Percentiles rank a stretch among this genome's conserved stretches.
Evolutionary conservation across 2,888 invertebrate species (phyloP).

Genomic region (Sussaba pulchella): DNA sequence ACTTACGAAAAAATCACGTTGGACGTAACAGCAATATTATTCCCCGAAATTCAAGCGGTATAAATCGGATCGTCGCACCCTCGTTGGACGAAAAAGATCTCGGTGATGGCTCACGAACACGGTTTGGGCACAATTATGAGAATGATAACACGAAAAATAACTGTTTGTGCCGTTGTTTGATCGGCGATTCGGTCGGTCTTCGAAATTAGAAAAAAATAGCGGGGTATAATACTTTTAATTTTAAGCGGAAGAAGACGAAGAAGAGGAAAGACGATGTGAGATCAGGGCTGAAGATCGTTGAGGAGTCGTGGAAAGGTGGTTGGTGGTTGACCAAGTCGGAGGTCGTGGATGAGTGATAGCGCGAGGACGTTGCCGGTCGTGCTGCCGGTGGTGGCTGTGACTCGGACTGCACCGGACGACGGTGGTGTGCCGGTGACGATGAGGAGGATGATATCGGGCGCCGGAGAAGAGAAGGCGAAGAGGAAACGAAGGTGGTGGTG

Average conservation of each 20-base stretch:
- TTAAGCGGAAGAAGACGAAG: too few relatives aligned
- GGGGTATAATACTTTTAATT: too few relatives aligned
- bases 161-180: too few relatives aligned
- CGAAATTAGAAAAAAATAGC: too few relatives aligned
- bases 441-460: slow-evolving; percentile 41
- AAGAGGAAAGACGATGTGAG: too few relatives aligned
- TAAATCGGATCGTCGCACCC: neutral
- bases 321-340: neutral
- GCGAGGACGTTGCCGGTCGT: slow-evolving; percentile 15
- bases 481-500: slow-evolving; percentile 33
- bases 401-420: slow-evolving; percentile 49
- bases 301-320: neutral
- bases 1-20: slow-evolving; percentile 5
- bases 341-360: slow-evolving; percentile 2
- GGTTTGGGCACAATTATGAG: too few relatives aligned
- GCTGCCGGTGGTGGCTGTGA: slow-evolving; percentile 31
- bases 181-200: too few relatives aligned
- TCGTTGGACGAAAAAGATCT: too few relatives aligned
- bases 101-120: too few relatives aligned
- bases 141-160: too few relatives aligned
- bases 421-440: slow-evolving; percentile 38
- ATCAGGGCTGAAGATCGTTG: too few relatives aligned
- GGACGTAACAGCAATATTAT: neutral
- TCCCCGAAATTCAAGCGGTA: neutral
- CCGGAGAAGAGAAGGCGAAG: slow-evolving; percentile 38